Percentiles rank a stretch among this genome's conserved stretches.
Evolutionary conservation across 23 tunicate species (phyloP).

Genomic region (Styela clava): DNA sequence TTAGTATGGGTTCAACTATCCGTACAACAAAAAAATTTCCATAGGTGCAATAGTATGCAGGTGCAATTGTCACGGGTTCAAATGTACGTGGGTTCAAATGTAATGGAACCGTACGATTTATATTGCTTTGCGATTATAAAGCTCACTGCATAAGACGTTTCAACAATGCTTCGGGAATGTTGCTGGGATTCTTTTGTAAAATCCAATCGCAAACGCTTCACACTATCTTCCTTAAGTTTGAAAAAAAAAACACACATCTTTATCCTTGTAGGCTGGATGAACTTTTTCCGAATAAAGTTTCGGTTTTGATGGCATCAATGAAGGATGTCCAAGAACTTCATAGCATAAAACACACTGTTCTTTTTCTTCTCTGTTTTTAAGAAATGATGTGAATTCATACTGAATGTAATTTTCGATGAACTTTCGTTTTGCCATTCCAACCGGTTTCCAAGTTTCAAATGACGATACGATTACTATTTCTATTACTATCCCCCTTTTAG

Average conservation of each 20-base stretch:
- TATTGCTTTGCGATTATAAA: conserved; percentile 41
- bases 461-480: background rate
- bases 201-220: conserved; percentile 27
- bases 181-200: conserved; percentile 24
- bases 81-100: no score
- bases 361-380: conserved; percentile 24
- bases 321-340: no score
- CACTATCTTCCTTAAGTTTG: background rate
- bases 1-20: no score
- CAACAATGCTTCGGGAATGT: conserved; percentile 1
- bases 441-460: background rate
- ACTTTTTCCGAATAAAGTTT: background rate
- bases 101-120: no score
- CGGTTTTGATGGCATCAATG: conserved; percentile 13
- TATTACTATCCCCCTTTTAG: no score
- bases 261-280: no score
- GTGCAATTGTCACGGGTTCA: no score
- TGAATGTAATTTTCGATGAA: conserved; percentile 22
- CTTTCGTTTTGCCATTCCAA: conserved; percentile 19
- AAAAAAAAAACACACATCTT: background rate
- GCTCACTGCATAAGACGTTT: conserved; percentile 26
- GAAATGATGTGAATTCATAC: conserved; percentile 35
- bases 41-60: no score
- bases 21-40: no score
- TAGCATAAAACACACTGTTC: no score